Evolutionary conservation across 64 coral and sea anemone species (phyloP).

Genomic region (Hydrozoanthus tunicans): DNA sequence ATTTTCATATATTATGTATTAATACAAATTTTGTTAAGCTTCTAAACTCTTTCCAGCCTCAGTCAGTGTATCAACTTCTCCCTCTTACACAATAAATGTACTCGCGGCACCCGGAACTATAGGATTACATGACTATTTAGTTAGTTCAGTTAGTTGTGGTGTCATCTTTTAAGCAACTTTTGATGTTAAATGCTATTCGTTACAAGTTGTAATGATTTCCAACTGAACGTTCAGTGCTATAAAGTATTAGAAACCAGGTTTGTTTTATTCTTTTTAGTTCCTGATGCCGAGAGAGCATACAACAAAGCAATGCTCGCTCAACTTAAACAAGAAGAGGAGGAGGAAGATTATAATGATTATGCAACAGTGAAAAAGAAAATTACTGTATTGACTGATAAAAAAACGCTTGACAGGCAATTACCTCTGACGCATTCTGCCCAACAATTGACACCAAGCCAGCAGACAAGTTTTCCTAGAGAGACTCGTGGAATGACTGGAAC

Average conservation of each 20-base stretch:
- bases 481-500: background rate
- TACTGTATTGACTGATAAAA: background rate
- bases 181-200: too few species aligned
- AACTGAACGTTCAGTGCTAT: background rate
- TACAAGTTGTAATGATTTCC: too few species aligned
- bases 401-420: background rate
- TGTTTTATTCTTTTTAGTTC: slow-evolving; percentile 27
- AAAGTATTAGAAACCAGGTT: background rate
- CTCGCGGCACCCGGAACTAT: too few species aligned
- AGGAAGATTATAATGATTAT: slow-evolving; percentile 37
- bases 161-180: too few species aligned
- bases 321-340: slow-evolving; percentile 26
- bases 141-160: too few species aligned
- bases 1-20: too few species aligned
- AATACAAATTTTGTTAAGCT: too few species aligned
- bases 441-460: slow-evolving; percentile 8
- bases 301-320: slow-evolving; percentile 55
- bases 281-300: slow-evolving; percentile 45
- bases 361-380: background rate
- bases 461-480: slow-evolving; percentile 1
- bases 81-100: too few species aligned
- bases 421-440: background rate
- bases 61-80: too few species aligned
- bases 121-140: too few species aligned
- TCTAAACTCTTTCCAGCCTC: too few species aligned